These are phyloP conservation scores for Kryptopterus vitreolus DNA, from an alignment of 2,797 vertebrate species.

Conservation along the genomic window DNA sequence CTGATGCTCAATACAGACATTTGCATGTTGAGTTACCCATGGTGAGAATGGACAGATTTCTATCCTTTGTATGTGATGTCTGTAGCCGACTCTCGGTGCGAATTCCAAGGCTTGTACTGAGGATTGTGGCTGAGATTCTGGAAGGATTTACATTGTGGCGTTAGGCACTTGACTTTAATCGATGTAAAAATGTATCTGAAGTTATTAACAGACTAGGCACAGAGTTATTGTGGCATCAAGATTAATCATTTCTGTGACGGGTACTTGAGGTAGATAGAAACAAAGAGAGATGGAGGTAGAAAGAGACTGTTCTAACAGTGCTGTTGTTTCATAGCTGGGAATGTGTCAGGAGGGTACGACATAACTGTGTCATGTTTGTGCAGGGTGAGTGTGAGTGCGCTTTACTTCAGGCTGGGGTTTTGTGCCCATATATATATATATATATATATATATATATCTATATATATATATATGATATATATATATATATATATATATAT, in stretches of 20 bases:
- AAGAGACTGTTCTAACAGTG: not conserved
- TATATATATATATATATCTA: no score
- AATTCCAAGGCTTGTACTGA: not conserved
- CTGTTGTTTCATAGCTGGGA: conserved; percentile 39
- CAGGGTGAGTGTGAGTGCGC: conserved; percentile 4
- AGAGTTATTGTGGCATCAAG: not conserved
- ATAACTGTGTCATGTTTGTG: conserved; percentile 22
- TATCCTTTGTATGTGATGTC: not conserved
- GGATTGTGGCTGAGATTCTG: not conserved
- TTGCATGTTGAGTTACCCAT: not conserved
- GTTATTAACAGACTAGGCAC: not conserved
- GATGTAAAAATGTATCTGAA: not conserved
- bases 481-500: no score
- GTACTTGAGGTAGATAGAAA: not conserved
- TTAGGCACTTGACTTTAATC: conserved; percentile 16
- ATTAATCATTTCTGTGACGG: not conserved
- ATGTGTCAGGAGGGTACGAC: conserved; percentile 42
- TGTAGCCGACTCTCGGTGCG: not conserved
- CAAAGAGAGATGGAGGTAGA: not conserved
- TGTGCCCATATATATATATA: no score
- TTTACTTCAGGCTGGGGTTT: not conserved
- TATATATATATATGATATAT: no score
- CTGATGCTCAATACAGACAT: not conserved
- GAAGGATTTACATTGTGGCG: not conserved
- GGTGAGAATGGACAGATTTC: not conserved